Evolutionary conservation across 2,797 vertebrate genomes (phyloP).

Genomic region (Sebastes taczanowskii): DNA sequence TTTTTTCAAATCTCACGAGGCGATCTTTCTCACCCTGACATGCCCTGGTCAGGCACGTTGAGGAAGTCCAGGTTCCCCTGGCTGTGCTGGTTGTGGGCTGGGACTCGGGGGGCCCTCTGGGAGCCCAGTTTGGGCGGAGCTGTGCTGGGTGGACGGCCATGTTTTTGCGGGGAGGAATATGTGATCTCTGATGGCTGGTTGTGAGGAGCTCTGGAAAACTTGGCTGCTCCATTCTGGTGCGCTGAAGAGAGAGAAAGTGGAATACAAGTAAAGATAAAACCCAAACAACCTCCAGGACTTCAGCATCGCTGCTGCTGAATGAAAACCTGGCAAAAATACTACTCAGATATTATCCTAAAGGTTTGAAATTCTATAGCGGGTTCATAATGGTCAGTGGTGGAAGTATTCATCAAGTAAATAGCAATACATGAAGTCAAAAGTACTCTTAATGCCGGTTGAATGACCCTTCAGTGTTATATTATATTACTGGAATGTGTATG

Average conservation of each 20-base stretch:
- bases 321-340: neutral
- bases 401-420: neutral
- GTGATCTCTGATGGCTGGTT: conserved; percentile 65
- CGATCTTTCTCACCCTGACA: conserved; percentile 89
- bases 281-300: neutral
- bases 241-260: conserved; percentile 54
- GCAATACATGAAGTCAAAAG: neutral
- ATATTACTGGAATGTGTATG: neutral
- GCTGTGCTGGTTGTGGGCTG: conserved; percentile 59
- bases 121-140: conserved; percentile 74
- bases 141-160: conserved; percentile 70
- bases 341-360: neutral
- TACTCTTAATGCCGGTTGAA: neutral
- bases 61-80: conserved; percentile 92
- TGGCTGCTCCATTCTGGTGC: conserved; percentile 86
- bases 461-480: neutral
- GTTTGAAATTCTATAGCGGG: neutral
- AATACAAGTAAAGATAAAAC: neutral
- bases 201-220: conserved; percentile 58
- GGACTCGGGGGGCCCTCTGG: conserved; percentile 51
- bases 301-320: neutral
- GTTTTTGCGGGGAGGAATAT: conserved; percentile 73
- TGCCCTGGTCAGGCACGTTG: conserved; percentile 94
- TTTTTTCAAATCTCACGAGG: neutral
- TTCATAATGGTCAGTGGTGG: neutral